Conservation (phyloP, 2,888 invertebrate genomes). For the Drepanosiphum platanoidis region DNA sequence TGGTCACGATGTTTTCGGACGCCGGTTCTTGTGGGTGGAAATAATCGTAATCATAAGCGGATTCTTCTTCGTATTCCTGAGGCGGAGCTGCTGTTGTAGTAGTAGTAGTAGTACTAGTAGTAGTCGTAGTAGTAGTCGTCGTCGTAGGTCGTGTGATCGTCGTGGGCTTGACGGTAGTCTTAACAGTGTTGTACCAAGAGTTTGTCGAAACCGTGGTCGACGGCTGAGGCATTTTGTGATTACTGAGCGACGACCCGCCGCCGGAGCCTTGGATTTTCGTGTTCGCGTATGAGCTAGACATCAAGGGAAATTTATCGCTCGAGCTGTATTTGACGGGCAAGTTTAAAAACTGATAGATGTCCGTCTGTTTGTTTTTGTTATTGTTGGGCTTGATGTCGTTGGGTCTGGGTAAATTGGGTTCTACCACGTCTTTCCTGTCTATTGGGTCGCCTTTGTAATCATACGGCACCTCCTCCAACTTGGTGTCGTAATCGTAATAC, state of each 20-base stretch:
- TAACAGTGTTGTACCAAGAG: slow-evolving; percentile 41
- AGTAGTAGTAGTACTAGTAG: slow-evolving; percentile 65
- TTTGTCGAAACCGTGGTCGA: slow-evolving; percentile 65
- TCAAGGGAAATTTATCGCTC: slow-evolving; percentile 74
- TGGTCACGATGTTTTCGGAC: slow-evolving; percentile 64
- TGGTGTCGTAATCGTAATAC: slow-evolving; percentile 66
- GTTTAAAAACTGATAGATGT: slow-evolving; percentile 77
- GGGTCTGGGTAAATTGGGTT: slow-evolving; percentile 67
- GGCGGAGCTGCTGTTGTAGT: slow-evolving; percentile 68
- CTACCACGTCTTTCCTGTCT: slow-evolving; percentile 68
- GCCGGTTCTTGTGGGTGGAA: slow-evolving; percentile 63
- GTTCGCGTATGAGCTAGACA: slow-evolving; percentile 78
- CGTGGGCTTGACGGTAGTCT: neutral
- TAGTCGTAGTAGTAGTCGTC: slow-evolving; percentile 64
- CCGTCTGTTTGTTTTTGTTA: slow-evolving; percentile 67
- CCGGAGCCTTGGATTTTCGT: slow-evolving; percentile 74
- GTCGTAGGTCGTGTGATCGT: neutral
- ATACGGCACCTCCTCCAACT: slow-evolving; percentile 60
- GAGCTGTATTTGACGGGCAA: slow-evolving; percentile 76
- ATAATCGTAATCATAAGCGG: slow-evolving; percentile 54
- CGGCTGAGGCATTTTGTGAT: slow-evolving; percentile 65
- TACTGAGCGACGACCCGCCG: slow-evolving; percentile 64
- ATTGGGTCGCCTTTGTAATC: slow-evolving; percentile 68
- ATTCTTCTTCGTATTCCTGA: slow-evolving; percentile 50
- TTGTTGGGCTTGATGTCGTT: slow-evolving; percentile 70